phyloP scores from a whole-genome alignment of 2,797 vertebrate genomes.

The Liparis tanakae region DNA sequence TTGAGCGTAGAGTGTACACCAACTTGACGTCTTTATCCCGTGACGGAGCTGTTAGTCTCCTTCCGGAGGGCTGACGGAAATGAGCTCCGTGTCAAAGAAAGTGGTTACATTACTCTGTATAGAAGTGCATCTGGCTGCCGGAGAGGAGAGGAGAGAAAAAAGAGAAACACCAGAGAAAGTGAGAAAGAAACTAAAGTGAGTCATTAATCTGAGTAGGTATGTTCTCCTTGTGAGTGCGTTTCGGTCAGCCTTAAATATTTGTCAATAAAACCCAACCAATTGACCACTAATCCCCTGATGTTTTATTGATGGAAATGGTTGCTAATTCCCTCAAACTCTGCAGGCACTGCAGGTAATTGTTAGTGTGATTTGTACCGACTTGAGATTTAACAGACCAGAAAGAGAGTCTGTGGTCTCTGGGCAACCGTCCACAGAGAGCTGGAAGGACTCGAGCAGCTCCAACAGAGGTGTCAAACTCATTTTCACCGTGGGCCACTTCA shows the following conservation, averaged over 20 bases:
- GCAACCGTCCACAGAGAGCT: not conserved
- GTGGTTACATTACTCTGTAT: constrained; percentile 31
- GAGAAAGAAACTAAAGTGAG: constrained; percentile 22
- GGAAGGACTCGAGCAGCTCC: not conserved
- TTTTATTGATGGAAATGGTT: constrained; percentile 37
- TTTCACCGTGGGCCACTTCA: too few relatives aligned
- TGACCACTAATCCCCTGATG: constrained; percentile 33
- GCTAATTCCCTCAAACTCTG: constrained; percentile 35
- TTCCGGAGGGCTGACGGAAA: constrained; percentile 64
- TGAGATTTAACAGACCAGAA: constrained; percentile 10
- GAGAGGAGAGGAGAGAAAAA: not conserved
- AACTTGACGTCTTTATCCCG: constrained; percentile 65
- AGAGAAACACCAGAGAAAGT: not conserved
- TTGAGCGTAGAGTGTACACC: constrained; percentile 54
- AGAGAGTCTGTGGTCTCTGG: not conserved
- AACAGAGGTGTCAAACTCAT: too few relatives aligned
- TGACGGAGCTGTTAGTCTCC: constrained; percentile 59
- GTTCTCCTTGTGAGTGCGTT: constrained; percentile 31
- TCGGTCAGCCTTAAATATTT: constrained; percentile 52
- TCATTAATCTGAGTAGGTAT: constrained; percentile 31
- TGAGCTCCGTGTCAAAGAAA: constrained; percentile 40
- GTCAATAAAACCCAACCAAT: constrained; percentile 44
- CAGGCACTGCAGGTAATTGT: constrained; percentile 8
- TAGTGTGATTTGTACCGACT: constrained; percentile 1
- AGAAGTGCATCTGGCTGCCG: constrained; percentile 50